Evolutionary conservation across 2,888 invertebrate genomes (phyloP).

Genomic region (Hemistola chrysoprasaria): DNA sequence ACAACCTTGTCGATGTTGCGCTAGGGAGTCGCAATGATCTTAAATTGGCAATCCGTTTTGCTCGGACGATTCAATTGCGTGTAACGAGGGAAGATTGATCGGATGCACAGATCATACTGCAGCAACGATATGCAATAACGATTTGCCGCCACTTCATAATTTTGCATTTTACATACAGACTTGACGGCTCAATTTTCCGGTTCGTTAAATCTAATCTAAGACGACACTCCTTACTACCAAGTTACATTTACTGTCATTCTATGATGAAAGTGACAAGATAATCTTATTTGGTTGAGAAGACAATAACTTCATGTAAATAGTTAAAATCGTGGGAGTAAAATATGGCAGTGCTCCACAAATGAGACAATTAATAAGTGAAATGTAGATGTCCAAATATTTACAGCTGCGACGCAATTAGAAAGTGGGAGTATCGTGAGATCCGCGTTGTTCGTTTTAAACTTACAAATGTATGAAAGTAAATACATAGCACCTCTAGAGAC

Average conservation of each 20-base stretch:
- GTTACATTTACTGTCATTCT: conserved; percentile 16
- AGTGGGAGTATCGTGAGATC: conserved; percentile 29
- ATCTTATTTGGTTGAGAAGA: conserved; percentile 29
- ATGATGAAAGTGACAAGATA: conserved; percentile 39
- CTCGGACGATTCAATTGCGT: conserved; percentile 53
- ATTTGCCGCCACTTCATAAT: conserved; percentile 56
- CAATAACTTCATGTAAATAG: conserved; percentile 35
- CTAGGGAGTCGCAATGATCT: conserved; percentile 49
- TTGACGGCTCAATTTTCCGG: conserved; percentile 40
- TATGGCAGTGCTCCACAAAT: conserved; percentile 27
- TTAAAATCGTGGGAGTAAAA: conserved; percentile 41
- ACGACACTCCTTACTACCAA: conserved; percentile 25
- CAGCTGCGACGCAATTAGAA: conserved; percentile 39
- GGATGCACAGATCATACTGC: conserved; percentile 48
- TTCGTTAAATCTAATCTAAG: conserved; percentile 32
- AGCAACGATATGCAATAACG: conserved; percentile 47
- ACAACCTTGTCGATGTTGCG: conserved; percentile 38
- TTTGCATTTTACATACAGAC: conserved; percentile 42
- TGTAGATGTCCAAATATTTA: conserved; percentile 31
- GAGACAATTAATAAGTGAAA: conserved; percentile 33
- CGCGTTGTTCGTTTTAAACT: conserved; percentile 18
- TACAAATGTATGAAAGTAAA: no score
- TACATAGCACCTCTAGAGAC: no score
- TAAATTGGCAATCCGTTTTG: conserved; percentile 62
- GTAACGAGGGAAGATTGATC: conserved; percentile 53